phyloP scores from a whole-genome alignment of 2,113 vertebrate genomes.

The Eretmochelys imbricata region DNA sequence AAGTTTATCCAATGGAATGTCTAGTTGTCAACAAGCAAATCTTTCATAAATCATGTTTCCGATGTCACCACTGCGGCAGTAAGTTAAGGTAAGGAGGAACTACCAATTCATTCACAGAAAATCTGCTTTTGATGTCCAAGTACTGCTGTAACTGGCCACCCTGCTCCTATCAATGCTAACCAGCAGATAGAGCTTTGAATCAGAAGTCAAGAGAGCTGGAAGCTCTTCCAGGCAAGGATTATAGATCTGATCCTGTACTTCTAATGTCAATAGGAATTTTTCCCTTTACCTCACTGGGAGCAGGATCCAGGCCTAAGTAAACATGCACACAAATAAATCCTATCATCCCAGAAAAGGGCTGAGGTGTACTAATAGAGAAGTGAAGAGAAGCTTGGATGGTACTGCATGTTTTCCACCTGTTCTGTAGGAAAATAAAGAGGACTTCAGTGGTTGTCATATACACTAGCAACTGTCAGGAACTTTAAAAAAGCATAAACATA shows the following conservation, averaged over 20 bases:
- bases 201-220: background rate
- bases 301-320: constrained; percentile 4
- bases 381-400: background rate
- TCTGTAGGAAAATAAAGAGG: background rate
- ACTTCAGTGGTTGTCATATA: background rate
- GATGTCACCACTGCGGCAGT: constrained; percentile 92
- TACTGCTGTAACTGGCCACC: background rate
- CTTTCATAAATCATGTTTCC: constrained; percentile 99
- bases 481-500: background rate
- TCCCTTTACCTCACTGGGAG: background rate
- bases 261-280: background rate
- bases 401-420: background rate
- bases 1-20: constrained; percentile 95
- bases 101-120: background rate
- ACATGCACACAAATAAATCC: background rate
- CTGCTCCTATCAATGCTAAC: background rate
- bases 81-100: constrained; percentile 89
- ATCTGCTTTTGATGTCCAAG: background rate
- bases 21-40: constrained; percentile 93
- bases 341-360: background rate
- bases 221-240: background rate
- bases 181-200: background rate
- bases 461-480: background rate
- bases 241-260: background rate
- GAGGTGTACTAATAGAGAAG: background rate